These are phyloP conservation scores for Gopherus evgoodei DNA, from an alignment of 2,113 vertebrate species.

Conservation along the genomic window DNA sequence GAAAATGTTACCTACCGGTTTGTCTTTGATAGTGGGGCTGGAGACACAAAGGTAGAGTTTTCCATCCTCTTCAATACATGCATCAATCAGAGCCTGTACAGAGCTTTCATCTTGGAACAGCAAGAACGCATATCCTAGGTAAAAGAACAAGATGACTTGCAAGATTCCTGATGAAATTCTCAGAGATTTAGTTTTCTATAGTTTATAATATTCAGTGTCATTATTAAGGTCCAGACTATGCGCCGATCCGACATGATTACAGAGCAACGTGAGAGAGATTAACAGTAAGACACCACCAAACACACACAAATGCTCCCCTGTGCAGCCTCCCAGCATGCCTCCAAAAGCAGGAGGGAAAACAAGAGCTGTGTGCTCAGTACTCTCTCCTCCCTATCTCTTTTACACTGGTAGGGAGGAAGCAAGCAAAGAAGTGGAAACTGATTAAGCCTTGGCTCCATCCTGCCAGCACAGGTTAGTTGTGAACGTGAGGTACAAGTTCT, in stretches of 20 bases:
- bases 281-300: background rate
- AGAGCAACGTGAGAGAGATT: background rate
- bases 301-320: background rate
- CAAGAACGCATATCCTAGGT: slow-evolving; percentile 95
- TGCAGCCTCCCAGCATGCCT: background rate
- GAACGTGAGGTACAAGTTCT: background rate
- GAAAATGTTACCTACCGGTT: slow-evolving; percentile 87
- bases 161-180: background rate
- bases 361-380: background rate
- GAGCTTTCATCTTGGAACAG: slow-evolving; percentile 99
- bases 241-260: background rate
- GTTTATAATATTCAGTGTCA: background rate
- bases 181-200: background rate
- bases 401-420: background rate
- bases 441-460: background rate
- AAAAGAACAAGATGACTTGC: background rate
- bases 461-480: background rate
- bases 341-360: background rate
- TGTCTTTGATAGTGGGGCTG: slow-evolving; percentile 99
- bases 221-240: background rate
- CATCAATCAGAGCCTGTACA: slow-evolving; percentile 98
- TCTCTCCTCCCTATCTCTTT: background rate
- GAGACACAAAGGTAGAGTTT: slow-evolving; percentile 99
- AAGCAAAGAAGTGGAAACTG: background rate
- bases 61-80: slow-evolving; percentile 98